Percentiles rank a stretch among this genome's conserved stretches.
Evolutionary conservation across 2,888 invertebrate species (phyloP).

Genomic region (Callimorpha dominula): DNA sequence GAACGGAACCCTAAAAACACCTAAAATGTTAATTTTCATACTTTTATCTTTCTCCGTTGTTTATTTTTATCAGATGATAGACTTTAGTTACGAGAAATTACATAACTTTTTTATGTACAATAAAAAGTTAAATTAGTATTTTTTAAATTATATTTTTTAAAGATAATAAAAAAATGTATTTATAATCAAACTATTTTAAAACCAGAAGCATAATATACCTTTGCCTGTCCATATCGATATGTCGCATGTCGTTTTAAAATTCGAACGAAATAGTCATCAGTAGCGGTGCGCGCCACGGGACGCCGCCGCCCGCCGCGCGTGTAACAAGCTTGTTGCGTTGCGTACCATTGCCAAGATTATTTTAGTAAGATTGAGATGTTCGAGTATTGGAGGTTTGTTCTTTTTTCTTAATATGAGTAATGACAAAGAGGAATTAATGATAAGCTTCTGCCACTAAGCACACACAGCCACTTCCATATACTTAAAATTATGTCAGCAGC

Average conservation of each 20-base stretch:
- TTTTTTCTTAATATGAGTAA: neutral
- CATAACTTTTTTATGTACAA: neutral
- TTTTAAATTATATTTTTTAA: too few species aligned
- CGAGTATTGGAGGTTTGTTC: slow-evolving; percentile 5
- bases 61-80: too few species aligned
- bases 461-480: too few species aligned
- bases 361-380: slow-evolving; percentile 43
- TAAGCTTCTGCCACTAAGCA: too few species aligned
- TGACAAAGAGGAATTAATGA: neutral
- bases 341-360: slow-evolving; percentile 36
- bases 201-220: slow-evolving; percentile 38
- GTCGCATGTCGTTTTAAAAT: slow-evolving; percentile 40
- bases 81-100: neutral
- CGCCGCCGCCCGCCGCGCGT: slow-evolving; percentile 48
- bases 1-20: too few species aligned
- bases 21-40: too few species aligned
- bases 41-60: too few species aligned
- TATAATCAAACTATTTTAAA: slow-evolving; percentile 38
- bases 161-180: too few species aligned
- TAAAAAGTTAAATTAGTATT: neutral
- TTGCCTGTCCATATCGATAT: slow-evolving; percentile 40
- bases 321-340: slow-evolving; percentile 49
- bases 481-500: too few species aligned
- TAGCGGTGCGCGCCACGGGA: slow-evolving; percentile 60
- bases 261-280: slow-evolving; percentile 59